Evolutionary conservation across 1,140 invertebrate genomes (phyloP), one percentile per base, ranked within the genome.

Genomic region (Heliconius congener): DNA sequence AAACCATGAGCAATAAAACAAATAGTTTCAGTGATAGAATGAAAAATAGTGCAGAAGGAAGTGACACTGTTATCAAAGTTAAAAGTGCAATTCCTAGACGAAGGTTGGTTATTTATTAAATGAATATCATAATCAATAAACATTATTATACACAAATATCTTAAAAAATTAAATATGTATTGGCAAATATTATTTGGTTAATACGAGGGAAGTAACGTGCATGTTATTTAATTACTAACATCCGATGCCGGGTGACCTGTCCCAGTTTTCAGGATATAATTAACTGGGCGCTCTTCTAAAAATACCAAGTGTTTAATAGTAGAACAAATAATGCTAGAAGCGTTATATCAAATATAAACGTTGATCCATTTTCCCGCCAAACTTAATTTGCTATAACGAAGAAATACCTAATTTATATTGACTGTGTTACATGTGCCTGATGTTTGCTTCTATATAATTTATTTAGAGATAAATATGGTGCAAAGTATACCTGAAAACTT

Each of bases 71-170:
- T 83, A 94, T 94, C 57, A 94, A 93, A 93, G 93, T 94, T 73
- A 94, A 94, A 87, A 94, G 93, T 91, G 91, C 83, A 82, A 91
- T 94, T 84, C 93, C 93, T 77, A 92, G 90, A 81, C 81, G 86
- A 86, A 85, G 91, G 93, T 94, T 77, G 86, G 78, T 86, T 79
- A 79, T 8, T 79, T 46, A 13, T 76, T 71, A 30, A 37, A 39
- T 66, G 5, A 16, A 11, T 16, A 30, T 66, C 30, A 66, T 66
- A 5, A 66, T 30, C n/a, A 66, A 66, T 66, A 30, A 66, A 66
- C 11, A 27, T 16, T 27, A 60, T 66, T 27, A 27, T 27, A 23
- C 4, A 66, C 16, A 19, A 8, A 8, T 19, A 66, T 57, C 0
- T 23, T n/a, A 57, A 57, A 57, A 66, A 66, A 27, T 23, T 55